Evolutionary conservation across 2,797 vertebrate species (phyloP).

Genomic region (Halcyon leucocephala): DNA sequence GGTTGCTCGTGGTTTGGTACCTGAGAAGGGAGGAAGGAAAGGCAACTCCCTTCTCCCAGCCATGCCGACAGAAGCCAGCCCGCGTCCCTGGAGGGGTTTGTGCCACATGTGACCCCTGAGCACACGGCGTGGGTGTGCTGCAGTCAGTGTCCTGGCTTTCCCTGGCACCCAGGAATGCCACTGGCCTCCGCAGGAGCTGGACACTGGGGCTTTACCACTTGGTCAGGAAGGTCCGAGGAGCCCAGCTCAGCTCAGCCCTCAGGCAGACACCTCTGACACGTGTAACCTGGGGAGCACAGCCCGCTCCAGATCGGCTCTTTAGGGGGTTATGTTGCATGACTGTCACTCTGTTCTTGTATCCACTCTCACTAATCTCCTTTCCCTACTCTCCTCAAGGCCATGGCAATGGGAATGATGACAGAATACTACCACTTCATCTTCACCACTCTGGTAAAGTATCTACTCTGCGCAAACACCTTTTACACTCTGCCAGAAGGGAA

Average conservation of each 20-base stretch:
- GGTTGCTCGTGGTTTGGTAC: rapidly evolving
- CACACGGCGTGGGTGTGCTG: rapidly evolving
- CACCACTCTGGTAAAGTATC: constrained; percentile 97
- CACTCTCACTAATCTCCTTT: neutral
- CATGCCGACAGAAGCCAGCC: neutral
- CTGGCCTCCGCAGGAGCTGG: rapidly evolving
- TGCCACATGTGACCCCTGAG: rapidly evolving
- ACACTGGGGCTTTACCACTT: rapidly evolving
- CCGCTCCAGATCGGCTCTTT: neutral
- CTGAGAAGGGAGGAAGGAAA: neutral
- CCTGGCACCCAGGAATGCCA: neutral
- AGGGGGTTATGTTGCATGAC: neutral
- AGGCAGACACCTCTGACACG: neutral
- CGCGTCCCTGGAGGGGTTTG: neutral
- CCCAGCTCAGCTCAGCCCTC: neutral
- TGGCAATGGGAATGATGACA: constrained; percentile 99
- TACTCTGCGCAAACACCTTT: neutral
- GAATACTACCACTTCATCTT: constrained; percentile 99
- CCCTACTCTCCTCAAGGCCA: constrained; percentile 85
- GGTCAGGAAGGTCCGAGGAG: neutral
- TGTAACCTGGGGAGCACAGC: neutral
- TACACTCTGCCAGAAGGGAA: rapidly evolving
- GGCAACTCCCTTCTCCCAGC: neutral
- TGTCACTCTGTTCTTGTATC: neutral
- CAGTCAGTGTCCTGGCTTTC: neutral